A percentile compares a stretch with the other conserved stretches of the same genome.
These are phyloP conservation scores for Neotoma lepida DNA, from an alignment of 2,113 vertebrate species.

Conservation along the genomic window DNA sequence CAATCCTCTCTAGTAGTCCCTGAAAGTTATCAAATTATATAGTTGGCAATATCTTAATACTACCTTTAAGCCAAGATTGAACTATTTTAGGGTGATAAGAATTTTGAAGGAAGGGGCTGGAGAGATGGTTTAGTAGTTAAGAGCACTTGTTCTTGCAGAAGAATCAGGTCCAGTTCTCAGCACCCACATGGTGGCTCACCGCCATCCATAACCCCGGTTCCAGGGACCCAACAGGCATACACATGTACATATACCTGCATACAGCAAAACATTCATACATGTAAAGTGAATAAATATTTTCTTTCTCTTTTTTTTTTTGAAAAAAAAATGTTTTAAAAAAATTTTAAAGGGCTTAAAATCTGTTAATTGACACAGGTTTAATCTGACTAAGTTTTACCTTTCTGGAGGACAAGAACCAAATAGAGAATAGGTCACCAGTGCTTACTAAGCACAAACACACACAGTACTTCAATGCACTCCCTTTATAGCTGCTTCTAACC, in stretches of 20 bases:
- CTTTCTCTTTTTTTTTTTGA: background rate
- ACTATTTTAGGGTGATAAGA: background rate
- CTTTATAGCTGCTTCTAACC: background rate
- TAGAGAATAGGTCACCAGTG: background rate
- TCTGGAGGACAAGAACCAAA: background rate
- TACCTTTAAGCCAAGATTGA: background rate
- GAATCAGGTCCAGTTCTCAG: background rate
- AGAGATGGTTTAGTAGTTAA: background rate
- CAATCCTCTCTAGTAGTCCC: background rate
- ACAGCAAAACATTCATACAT: background rate
- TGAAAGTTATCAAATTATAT: background rate
- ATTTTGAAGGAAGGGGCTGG: background rate
- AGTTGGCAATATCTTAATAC: background rate
- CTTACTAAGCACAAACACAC: background rate
- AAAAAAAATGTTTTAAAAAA: background rate
- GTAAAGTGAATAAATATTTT: background rate
- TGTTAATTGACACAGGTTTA: background rate
- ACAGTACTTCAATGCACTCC: background rate
- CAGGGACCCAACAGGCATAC: background rate
- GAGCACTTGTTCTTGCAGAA: background rate
- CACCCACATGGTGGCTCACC: background rate
- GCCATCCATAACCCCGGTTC: background rate
- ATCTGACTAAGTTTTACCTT: background rate
- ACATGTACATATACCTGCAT: background rate
- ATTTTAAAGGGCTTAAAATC: constrained; percentile 45